phyloP scores from a whole-genome alignment of 2,888 invertebrate species.

The Protodeltote pygarga region DNA sequence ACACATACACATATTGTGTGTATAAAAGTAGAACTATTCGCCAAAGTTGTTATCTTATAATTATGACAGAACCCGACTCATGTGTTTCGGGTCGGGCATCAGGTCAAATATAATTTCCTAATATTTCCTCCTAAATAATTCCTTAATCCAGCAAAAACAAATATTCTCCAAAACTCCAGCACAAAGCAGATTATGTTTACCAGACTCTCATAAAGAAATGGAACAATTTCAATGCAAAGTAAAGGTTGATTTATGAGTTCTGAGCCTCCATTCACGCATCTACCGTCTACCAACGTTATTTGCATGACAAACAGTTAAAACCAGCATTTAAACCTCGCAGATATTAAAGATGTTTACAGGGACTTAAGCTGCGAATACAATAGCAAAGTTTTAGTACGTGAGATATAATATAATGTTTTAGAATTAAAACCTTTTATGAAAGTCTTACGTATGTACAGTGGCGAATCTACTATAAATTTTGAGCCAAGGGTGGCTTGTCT shows the following conservation, averaged over 20 bases:
- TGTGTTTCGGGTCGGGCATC: no score
- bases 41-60: no score
- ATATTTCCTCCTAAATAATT: no score
- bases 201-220: slow-evolving; percentile 36
- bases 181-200: slow-evolving; percentile 24
- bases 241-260: slow-evolving; percentile 53
- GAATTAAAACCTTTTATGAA: slow-evolving; percentile 20
- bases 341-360: slow-evolving; percentile 50
- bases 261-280: slow-evolving; percentile 52
- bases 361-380: slow-evolving; percentile 31
- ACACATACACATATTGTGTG: no score
- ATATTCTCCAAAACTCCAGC: slow-evolving; percentile 26
- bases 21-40: no score
- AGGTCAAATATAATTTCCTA: no score
- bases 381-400: slow-evolving; percentile 27
- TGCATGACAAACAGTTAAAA: slow-evolving; percentile 65
- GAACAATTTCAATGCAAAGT: slow-evolving; percentile 50
- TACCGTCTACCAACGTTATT: slow-evolving; percentile 55
- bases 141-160: no score
- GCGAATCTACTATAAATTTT: no score
- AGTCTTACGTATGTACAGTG: no score
- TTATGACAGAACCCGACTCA: no score
- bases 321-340: slow-evolving; percentile 40
- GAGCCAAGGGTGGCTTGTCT: no score
- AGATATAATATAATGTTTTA: slow-evolving; percentile 24